Percentiles rank a stretch among this genome's conserved stretches.
phyloP scores from a whole-genome alignment of 2,113 vertebrate species.

The Nothobranchius furzeri region DNA sequence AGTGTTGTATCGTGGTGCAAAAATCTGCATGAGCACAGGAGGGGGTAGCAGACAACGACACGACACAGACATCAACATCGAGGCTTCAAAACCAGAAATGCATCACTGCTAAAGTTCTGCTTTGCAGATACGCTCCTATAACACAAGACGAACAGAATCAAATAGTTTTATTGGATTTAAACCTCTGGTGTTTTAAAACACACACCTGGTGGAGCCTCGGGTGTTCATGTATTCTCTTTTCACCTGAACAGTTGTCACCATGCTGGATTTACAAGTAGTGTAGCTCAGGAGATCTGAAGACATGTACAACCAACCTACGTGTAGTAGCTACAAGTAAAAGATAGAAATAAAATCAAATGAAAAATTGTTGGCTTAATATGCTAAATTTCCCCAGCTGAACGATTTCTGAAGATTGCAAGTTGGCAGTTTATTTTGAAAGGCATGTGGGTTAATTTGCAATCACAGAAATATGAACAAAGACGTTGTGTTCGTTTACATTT shows the following conservation, averaged over 20 bases:
- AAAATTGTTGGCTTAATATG: too few species aligned
- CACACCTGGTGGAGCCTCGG: conserved; percentile 35
- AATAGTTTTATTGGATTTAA: conserved; percentile 18
- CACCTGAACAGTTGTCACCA: conserved; percentile 24
- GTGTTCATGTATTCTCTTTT: conserved; percentile 9
- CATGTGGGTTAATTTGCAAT: too few species aligned
- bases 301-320: neutral
- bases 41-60: conserved; percentile 19
- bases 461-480: too few species aligned
- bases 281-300: neutral
- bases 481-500: too few species aligned
- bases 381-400: too few species aligned
- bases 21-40: conserved; percentile 46
- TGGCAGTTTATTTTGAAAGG: too few species aligned
- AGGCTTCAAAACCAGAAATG: conserved; percentile 25
- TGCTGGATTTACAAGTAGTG: neutral
- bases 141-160: conserved; percentile 25
- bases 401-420: too few species aligned
- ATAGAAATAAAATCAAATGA: neutral
- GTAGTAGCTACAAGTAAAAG: neutral
- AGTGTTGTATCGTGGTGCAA: conserved; percentile 36
- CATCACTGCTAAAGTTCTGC: conserved; percentile 31
- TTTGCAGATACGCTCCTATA: conserved; percentile 15
- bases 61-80: conserved; percentile 43
- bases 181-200: conserved; percentile 23